Conservation (phyloP, 2,797 vertebrate species). For the Notoglanidium macrostoma region DNA sequence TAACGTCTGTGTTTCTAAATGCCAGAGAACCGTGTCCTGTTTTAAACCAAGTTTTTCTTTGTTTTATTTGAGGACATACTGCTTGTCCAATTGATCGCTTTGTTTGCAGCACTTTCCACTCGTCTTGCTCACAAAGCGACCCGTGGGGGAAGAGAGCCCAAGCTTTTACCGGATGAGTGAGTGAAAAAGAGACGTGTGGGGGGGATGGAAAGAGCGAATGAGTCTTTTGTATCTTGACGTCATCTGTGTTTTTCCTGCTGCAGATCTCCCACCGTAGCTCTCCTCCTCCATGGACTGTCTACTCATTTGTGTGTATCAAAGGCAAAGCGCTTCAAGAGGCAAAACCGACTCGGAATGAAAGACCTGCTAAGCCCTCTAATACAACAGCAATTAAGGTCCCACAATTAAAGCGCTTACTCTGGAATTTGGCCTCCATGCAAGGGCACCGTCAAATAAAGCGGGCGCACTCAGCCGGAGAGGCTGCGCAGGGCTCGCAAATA, state of each 20-base stretch:
- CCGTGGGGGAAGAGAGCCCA: conserved; percentile 26
- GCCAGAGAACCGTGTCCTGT: conserved; percentile 8
- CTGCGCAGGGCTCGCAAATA: conserved; percentile 45
- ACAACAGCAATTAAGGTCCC: conserved; percentile 57
- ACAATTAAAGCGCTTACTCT: conserved; percentile 59
- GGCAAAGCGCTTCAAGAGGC: conserved; percentile 38
- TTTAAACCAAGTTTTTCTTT: conserved; percentile 30
- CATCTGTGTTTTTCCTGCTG: conserved; percentile 43
- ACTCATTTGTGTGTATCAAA: conserved; percentile 41
- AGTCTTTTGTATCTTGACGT: conserved; percentile 43
- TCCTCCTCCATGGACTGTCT: conserved; percentile 35
- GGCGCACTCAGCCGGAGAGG: conserved; percentile 53
- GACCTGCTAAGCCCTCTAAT: conserved; percentile 50
- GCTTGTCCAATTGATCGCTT: conserved; percentile 45
- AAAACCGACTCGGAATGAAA: conserved; percentile 50
- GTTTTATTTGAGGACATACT: conserved; percentile 35
- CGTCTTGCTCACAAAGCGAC: conserved; percentile 36
- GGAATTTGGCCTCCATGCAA: conserved; percentile 53
- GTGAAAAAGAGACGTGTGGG: background rate
- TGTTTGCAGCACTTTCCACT: conserved; percentile 37
- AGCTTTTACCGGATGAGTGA: conserved; percentile 40
- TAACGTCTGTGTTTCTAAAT: conserved; percentile 51
- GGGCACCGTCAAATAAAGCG: conserved; percentile 49
- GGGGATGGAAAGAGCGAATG: background rate
- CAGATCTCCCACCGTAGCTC: conserved; percentile 58